Conservation (phyloP, 2,888 invertebrate species). For the Copidosoma aretas region DNA sequence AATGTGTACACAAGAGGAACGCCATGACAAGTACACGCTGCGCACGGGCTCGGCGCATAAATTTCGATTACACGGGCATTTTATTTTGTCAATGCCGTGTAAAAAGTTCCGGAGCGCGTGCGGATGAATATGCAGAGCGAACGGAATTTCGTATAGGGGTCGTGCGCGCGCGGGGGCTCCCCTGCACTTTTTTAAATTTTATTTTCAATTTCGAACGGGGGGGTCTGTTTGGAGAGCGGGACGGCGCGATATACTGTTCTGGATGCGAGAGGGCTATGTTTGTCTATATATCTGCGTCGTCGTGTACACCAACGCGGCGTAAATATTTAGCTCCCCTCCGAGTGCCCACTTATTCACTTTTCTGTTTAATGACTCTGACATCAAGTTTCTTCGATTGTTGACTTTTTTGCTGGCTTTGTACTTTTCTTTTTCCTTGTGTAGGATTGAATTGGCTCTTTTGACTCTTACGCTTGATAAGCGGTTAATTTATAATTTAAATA, state of each 20-base stretch:
- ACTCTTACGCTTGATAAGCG: too few relatives aligned
- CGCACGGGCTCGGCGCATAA: conserved; percentile 55
- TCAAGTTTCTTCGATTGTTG: neutral
- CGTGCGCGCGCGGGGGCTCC: conserved; percentile 22
- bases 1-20: too few relatives aligned
- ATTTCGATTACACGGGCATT: conserved; percentile 54
- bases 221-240: conserved; percentile 27
- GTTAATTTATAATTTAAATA: too few relatives aligned
- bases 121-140: neutral
- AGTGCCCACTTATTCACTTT: conserved; percentile 44
- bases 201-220: conserved; percentile 34
- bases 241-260: too few relatives aligned
- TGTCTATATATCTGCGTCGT: conserved; percentile 44
- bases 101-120: conserved; percentile 17
- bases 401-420: neutral
- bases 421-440: neutral
- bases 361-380: neutral
- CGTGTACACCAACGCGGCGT: conserved; percentile 46
- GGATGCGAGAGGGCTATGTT: conserved; percentile 12
- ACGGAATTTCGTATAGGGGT: conserved; percentile 27
- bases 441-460: neutral
- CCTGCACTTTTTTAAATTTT: conserved; percentile 15
- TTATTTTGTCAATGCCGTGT: conserved; percentile 43
- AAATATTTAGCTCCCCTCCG: conserved; percentile 54
- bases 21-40: conserved; percentile 43